These are phyloP conservation scores for Melipona bicolor DNA, from an alignment of 2,888 invertebrate genomes.

Conservation along the genomic window DNA sequence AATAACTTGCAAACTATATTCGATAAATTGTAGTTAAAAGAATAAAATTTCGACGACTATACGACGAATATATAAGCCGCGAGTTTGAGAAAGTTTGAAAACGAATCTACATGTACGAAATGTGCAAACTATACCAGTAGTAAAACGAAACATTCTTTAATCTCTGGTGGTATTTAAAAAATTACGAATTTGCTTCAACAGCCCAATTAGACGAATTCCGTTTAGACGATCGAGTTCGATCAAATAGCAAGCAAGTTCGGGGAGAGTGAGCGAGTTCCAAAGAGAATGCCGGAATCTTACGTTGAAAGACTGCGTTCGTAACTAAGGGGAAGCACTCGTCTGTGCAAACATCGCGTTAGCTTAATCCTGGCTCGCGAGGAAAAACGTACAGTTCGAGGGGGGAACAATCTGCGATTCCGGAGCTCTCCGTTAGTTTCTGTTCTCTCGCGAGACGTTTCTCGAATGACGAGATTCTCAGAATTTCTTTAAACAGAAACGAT, in stretches of 20 bases:
- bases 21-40: background rate
- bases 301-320: background rate
- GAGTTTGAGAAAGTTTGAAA: too few species aligned
- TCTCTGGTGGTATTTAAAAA: too few species aligned
- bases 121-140: too few species aligned
- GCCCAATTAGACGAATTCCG: background rate
- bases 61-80: too few species aligned
- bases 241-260: background rate
- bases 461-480: background rate
- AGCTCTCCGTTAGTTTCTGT: conserved; percentile 2
- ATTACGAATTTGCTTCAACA: too few species aligned
- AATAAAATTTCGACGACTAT: background rate
- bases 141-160: too few species aligned
- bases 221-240: background rate
- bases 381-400: background rate
- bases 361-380: background rate
- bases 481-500: conserved; percentile 27
- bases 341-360: background rate
- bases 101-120: too few species aligned
- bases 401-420: conserved; percentile 7
- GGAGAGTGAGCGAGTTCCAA: background rate
- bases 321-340: background rate
- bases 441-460: background rate
- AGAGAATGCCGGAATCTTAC: background rate
- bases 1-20: too few species aligned